Evolutionary conservation across 2,888 invertebrate genomes (phyloP).

Genomic region (Limnephilus lunatus): DNA sequence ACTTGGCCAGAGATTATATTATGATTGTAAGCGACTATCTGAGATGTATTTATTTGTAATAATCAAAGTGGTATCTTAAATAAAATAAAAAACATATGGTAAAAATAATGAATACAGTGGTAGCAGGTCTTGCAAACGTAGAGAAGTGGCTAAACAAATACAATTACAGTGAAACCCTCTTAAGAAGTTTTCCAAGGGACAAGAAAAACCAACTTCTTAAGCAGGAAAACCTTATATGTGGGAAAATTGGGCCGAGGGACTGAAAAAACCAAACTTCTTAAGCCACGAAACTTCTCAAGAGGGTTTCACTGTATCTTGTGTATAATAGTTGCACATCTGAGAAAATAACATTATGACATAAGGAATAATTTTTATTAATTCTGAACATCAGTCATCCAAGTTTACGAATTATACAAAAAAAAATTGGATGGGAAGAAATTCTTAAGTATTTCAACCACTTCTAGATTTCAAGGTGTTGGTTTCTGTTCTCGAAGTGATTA

Average conservation of each 20-base stretch:
- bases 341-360: background rate
- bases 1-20: slow-evolving; percentile 2
- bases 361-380: background rate
- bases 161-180: background rate
- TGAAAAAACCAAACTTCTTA: too few species aligned
- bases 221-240: too few species aligned
- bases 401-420: background rate
- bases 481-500: background rate
- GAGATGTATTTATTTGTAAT: slow-evolving; percentile 3
- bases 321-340: background rate
- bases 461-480: background rate
- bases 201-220: too few species aligned
- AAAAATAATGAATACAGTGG: slow-evolving; percentile 1
- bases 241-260: too few species aligned
- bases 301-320: background rate
- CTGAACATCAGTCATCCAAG: background rate
- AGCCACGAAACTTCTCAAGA: too few species aligned
- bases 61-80: slow-evolving; percentile 14
- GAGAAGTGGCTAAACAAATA: slow-evolving; percentile 14
- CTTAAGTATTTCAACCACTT: background rate
- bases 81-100: slow-evolving; percentile 6
- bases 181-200: too few species aligned
- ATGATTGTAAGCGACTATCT: background rate
- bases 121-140: background rate
- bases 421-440: background rate